Base-by-base conservation (phyloP, 2,113 vertebrate genomes). In the Picathartes gymnocephalus region DNA sequence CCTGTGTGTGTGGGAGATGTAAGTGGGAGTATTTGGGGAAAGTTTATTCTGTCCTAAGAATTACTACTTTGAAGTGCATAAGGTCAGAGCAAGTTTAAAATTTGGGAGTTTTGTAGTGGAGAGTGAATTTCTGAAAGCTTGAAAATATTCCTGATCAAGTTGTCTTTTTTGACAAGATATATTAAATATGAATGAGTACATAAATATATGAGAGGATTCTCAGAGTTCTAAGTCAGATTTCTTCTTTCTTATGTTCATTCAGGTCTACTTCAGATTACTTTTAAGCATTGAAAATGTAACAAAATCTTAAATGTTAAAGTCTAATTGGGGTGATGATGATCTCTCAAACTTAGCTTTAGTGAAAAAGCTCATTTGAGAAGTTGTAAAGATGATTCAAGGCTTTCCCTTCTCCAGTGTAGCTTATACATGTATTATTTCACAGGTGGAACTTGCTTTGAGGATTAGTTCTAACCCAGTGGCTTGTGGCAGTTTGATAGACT, bases 1-100 rank as follows among this genome's bases (percentile, higher is more conserved):
- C 99, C 99, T 18, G 98, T 99, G 77, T 99, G 99, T 81, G 99
- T 99, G 86, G 99, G 99, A 94, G 99, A 99, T 97, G 99, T 99
- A 98, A 99, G 99, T 99, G 64, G 37, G 57, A 47, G 17, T 53
- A 61, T 37, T 37, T 7, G 20, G n/a, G 53, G 24, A 48, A 85
- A 18, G 28, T 39, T 70, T 70, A 44, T 48, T 47, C 27, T 65
- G 22, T 56, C 31, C 27, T 23, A 62, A 58, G 42, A 61, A 47
- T 81, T 74, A 13, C 28, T 74, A 28, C 33, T 35, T 48, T 68
- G 35, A 78, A 71, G 22, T 54, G 19, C 0, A 0, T 33, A 51
- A 79, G 1, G 13, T 90, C 45, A 84, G 60, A 74, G 30, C 23
- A 66, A 53, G 42, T 64, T 71, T 81, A 66, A 84, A 44, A 66